A percentile compares a stretch with the other conserved stretches of the same genome.
These are phyloP conservation scores for Pristiophorus japonicus DNA, from an alignment of 2,113 vertebrate species.

Conservation along the genomic window DNA sequence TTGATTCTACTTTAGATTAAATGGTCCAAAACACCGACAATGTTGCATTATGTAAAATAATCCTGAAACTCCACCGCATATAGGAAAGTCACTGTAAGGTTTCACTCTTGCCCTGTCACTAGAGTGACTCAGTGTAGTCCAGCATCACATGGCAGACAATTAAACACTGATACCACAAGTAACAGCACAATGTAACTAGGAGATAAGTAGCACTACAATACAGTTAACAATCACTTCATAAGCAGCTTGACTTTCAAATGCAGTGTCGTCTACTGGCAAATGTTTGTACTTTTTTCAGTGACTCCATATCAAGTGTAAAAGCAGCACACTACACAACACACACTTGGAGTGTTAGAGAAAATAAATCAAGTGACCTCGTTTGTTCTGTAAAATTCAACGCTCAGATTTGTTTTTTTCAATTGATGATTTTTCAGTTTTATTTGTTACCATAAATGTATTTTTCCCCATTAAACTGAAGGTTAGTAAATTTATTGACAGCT, in stretches of 20 bases:
- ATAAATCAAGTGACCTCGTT: not conserved
- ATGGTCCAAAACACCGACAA: constrained; percentile 19
- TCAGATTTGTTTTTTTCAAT: not conserved
- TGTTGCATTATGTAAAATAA: not conserved
- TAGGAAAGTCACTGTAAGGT: not conserved
- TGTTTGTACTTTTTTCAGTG: not conserved
- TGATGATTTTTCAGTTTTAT: not conserved
- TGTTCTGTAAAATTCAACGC: not conserved
- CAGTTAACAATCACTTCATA: not conserved
- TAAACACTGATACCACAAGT: not conserved
- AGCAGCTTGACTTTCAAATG: not conserved
- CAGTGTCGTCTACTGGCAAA: not conserved
- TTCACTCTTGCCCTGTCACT: not conserved
- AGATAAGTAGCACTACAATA: not conserved
- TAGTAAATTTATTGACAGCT: too few relatives aligned
- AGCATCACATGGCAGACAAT: not conserved
- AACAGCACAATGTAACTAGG: not conserved
- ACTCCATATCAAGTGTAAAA: not conserved
- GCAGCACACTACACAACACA: not conserved
- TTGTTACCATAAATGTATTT: not conserved
- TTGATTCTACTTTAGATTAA: constrained; percentile 9
- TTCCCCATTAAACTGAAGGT: not conserved
- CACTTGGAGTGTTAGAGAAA: not conserved
- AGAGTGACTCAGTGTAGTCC: not conserved
- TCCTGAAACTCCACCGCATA: not conserved